phyloP scores from a whole-genome alignment of 1,140 invertebrate genomes.

The Magallana gigas region DNA sequence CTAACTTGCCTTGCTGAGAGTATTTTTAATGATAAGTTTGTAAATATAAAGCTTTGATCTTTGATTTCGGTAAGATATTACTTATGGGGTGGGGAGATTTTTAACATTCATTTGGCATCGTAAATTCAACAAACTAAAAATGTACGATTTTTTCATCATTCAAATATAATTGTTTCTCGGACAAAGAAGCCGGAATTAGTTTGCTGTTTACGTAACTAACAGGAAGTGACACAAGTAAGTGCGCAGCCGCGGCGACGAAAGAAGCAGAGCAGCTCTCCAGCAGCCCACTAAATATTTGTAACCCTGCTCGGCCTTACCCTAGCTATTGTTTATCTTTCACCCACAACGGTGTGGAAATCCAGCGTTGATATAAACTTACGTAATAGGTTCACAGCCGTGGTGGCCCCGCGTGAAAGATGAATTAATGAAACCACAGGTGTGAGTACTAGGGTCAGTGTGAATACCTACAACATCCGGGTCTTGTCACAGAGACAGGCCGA shows the following conservation, averaged over 20 bases:
- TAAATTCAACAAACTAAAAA: neutral
- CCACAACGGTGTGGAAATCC: slow-evolving; percentile 1
- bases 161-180: neutral
- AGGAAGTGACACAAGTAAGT: neutral
- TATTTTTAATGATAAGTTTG: too few species aligned
- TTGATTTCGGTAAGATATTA: too few species aligned
- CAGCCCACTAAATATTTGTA: slow-evolving; percentile 8
- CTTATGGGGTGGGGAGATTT: too few species aligned
- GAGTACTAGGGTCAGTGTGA: too few species aligned
- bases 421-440: neutral
- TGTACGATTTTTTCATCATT: neutral
- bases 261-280: neutral
- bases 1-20: too few species aligned
- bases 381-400: slow-evolving; percentile 11
- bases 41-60: too few species aligned
- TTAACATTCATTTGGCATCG: neutral
- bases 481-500: too few species aligned
- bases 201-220: slow-evolving; percentile 9
- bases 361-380: slow-evolving; percentile 15
- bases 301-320: slow-evolving; percentile 1
- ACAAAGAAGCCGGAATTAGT: slow-evolving; percentile 5
- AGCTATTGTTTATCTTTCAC: slow-evolving; percentile 12
- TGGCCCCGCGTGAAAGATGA: slow-evolving; percentile 1
- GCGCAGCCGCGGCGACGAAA: neutral
- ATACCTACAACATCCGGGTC: too few species aligned